These are phyloP conservation scores for Nemoura dubitans DNA, from an alignment of 2,888 invertebrate species.

Conservation along the genomic window DNA sequence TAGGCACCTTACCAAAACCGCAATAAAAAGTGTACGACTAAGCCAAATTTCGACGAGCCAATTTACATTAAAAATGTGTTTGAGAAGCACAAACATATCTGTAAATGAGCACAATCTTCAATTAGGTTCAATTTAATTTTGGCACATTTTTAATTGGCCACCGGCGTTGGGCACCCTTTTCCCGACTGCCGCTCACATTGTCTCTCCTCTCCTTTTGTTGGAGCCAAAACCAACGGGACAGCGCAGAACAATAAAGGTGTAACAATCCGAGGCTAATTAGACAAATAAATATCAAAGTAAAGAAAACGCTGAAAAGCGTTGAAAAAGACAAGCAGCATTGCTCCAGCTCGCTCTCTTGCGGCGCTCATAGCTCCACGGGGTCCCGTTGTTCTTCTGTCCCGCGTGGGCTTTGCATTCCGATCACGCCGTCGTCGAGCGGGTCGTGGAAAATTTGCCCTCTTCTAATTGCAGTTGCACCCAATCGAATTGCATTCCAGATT, in stretches of 20 bases:
- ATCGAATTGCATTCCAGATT: slow-evolving; percentile 4
- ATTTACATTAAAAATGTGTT: background rate
- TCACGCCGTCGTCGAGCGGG: background rate
- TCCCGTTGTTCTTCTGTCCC: background rate
- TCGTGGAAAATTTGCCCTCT: background rate
- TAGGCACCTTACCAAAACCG: background rate
- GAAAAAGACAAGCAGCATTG: background rate
- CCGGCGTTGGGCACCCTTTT: background rate
- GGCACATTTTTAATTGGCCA: background rate
- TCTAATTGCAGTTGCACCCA: background rate
- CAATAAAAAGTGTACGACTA: background rate
- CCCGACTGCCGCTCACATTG: background rate
- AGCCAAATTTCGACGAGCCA: background rate
- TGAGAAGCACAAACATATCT: background rate
- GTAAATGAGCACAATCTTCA: background rate
- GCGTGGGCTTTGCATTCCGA: background rate
- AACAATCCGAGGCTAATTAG: background rate
- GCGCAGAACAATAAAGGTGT: background rate
- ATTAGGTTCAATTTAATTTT: background rate
- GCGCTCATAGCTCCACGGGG: background rate
- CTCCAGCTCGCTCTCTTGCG: background rate
- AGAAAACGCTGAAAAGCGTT: background rate
- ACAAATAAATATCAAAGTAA: background rate
- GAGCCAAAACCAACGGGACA: background rate
- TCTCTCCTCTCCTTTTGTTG: background rate